Conservation (phyloP, 2,797 vertebrate genomes). For the Todus mexicanus region DNA sequence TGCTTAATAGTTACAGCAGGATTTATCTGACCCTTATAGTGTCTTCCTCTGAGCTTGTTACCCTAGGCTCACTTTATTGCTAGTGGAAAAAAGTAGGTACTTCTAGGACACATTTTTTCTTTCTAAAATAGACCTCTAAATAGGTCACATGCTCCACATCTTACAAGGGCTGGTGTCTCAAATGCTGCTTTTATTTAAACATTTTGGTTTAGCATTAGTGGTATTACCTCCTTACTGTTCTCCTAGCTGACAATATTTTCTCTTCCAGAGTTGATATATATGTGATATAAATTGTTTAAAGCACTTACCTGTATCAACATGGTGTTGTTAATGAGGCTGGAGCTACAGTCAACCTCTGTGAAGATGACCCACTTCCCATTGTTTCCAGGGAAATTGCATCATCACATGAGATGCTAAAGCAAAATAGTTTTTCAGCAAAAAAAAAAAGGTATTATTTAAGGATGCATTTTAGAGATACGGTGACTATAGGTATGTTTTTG, state of each 20-base stretch:
- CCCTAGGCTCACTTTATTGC: not conserved
- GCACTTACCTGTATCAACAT: not conserved
- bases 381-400: not conserved
- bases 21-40: not conserved
- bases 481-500: not conserved
- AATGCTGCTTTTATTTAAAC: not conserved
- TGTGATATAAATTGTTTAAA: not conserved
- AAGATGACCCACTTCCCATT: not conserved
- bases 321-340: not conserved
- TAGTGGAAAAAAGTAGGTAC: not conserved
- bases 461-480: not conserved
- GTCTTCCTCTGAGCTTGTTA: not conserved
- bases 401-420: not conserved
- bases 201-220: not conserved
- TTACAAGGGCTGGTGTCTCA: not conserved
- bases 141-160: not conserved
- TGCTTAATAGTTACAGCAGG: not conserved
- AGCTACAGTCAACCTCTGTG: not conserved
- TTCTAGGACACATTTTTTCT: not conserved
- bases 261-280: not conserved
- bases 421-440: not conserved
- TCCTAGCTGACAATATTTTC: not conserved
- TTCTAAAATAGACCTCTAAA: conserved; percentile 30
- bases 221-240: not conserved
- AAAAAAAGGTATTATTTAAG: not conserved